Evolutionary conservation across 2,888 invertebrate species (phyloP).

Genomic region (Tortricodes alternella): DNA sequence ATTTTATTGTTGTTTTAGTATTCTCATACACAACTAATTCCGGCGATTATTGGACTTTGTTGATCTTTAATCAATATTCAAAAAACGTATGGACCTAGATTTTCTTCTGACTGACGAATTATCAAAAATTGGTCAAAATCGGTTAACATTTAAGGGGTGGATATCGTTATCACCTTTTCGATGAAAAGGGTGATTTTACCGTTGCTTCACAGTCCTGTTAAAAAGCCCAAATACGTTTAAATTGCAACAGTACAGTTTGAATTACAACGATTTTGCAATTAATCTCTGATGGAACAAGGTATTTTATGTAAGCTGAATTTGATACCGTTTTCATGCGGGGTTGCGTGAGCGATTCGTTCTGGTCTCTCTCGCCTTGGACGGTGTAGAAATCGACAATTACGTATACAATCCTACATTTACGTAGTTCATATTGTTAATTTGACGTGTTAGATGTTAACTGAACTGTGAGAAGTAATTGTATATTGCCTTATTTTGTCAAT

Average conservation of each 20-base stretch:
- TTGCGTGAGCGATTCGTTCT: slow-evolving; percentile 31
- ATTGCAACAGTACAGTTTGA: slow-evolving; percentile 21
- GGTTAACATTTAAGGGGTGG: no score
- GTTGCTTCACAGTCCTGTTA: no score
- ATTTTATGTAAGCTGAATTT: slow-evolving; percentile 29
- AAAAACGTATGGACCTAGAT: no score
- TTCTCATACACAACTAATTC: no score
- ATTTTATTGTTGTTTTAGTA: no score
- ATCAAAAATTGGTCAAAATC: no score
- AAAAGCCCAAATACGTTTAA: neutral
- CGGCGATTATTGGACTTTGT: no score
- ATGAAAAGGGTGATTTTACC: no score
- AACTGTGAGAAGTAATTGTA: neutral
- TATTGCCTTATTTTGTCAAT: slow-evolving; percentile 5
- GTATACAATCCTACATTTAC: slow-evolving; percentile 21
- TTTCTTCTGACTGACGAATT: no score
- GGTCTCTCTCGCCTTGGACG: slow-evolving; percentile 6
- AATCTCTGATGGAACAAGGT: slow-evolving; percentile 20
- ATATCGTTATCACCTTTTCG: no score
- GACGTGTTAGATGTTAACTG: neutral
- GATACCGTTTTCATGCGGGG: slow-evolving; percentile 25
- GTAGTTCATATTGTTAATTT: slow-evolving; percentile 5
- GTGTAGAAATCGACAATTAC: slow-evolving; percentile 30
- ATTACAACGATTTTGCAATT: slow-evolving; percentile 26
- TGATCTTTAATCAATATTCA: no score